phyloP scores from a whole-genome alignment of 2,888 invertebrate species.

The Tinea semifulvella region DNA sequence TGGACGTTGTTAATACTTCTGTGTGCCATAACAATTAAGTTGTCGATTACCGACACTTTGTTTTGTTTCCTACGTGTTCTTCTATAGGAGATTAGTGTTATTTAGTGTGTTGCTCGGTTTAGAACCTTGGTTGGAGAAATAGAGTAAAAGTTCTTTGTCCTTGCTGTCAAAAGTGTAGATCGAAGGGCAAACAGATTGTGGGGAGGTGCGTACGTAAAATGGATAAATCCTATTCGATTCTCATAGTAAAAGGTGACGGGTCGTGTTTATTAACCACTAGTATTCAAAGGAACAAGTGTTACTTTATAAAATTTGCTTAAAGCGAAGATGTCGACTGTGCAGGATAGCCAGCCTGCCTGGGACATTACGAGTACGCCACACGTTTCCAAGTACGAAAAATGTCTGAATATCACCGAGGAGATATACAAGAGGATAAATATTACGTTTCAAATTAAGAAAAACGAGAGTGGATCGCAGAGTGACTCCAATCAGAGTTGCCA shows the following conservation, averaged over 20 bases:
- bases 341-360: conserved; percentile 38
- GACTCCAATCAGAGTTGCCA: conserved; percentile 49
- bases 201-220: not conserved
- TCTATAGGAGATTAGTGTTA: not conserved
- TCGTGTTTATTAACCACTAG: not conserved
- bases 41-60: conserved; percentile 52
- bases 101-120: not conserved
- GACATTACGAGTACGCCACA: conserved; percentile 30
- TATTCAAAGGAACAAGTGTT: not conserved
- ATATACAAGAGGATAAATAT: conserved; percentile 60
- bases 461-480: conserved; percentile 41
- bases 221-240: conserved; percentile 1
- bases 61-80: conserved; percentile 25
- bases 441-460: conserved; percentile 56
- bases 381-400: conserved; percentile 52
- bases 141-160: conserved; percentile 9
- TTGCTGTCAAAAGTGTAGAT: not conserved
- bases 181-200: not conserved
- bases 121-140: not conserved
- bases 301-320: not conserved
- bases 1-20: not conserved
- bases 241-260: not conserved
- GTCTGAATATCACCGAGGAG: conserved; percentile 55
- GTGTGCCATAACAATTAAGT: conserved; percentile 32
- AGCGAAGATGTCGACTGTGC: conserved; percentile 40